A percentile compares a stretch with the other conserved stretches of the same genome.
These are phyloP conservation scores for Proterorhinus semilunaris DNA, from an alignment of 2,113 vertebrate genomes.

Conservation along the genomic window DNA sequence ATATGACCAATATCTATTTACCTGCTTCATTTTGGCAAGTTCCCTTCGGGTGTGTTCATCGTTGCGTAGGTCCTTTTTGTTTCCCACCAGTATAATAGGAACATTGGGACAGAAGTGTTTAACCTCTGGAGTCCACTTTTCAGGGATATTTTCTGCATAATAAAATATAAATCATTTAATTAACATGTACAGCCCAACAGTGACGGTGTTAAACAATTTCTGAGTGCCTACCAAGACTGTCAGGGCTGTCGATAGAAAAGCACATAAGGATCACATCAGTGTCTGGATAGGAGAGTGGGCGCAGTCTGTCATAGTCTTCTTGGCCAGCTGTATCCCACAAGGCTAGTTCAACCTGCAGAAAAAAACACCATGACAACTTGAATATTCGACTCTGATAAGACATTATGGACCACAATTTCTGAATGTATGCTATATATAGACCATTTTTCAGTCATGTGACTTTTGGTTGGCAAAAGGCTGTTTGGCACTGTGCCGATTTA, in stretches of 20 bases:
- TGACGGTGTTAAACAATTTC: not conserved
- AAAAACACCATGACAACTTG: not conserved
- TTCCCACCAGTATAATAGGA: constrained; percentile 98
- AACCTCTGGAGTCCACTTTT: constrained; percentile 98
- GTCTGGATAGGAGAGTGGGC: constrained; percentile 97
- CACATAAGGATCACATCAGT: constrained; percentile 99
- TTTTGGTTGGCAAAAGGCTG: too few relatives aligned
- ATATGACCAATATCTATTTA: constrained; percentile 34
- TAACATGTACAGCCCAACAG: not conserved
- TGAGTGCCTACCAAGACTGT: constrained; percentile 91
- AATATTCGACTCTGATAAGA: not conserved
- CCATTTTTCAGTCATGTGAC: too few relatives aligned
- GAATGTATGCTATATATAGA: too few relatives aligned
- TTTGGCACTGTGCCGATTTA: too few relatives aligned
- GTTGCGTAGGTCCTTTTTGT: constrained; percentile 98
- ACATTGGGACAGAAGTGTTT: constrained; percentile 99
- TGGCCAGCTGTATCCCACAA: constrained; percentile 99
- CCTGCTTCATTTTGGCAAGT: constrained; percentile 99
- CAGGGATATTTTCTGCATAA: constrained; percentile 93
- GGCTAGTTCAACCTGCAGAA: constrained; percentile 90
- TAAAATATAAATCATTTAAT: not conserved
- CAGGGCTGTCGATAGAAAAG: constrained; percentile 98
- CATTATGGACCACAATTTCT: too few relatives aligned
- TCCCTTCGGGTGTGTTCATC: constrained; percentile 97
- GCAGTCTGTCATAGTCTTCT: constrained; percentile 96